Evolutionary conservation across 2,113 vertebrate species (phyloP), one percentile per base, ranked within the genome.

Genomic region (Gymnorhina tibicen): DNA sequence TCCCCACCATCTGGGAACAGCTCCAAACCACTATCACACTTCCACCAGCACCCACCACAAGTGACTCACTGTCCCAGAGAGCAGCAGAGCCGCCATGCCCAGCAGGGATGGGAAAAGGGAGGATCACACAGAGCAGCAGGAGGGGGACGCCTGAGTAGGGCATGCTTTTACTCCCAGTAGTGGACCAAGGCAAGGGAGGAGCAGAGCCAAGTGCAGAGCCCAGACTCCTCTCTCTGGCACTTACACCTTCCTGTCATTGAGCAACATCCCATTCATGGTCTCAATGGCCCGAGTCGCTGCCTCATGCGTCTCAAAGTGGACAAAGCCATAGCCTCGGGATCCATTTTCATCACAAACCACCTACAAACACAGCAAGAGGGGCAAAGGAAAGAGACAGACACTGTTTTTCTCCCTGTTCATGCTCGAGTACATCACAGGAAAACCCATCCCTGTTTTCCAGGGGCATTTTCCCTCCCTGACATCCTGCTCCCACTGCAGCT

Each of bases 241-340:
- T 98, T 98, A 99, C 99, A 99, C 99, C 98, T 99, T 99, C 46
- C 98, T 98, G 82, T 99, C 99, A 11, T 99, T 99, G 64, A 99
- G 98, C 81, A 99, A 95, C 99, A 99, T 99, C 86, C 99, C 99
- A 8, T 99, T 99, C 99, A 99, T 99, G 59, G 98, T 99, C 18
- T 98, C 97, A 27, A 99, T 99, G 83, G 99, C 99, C 35, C 98
- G 97, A 95, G 98, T 98, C 0, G 99, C 99, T 33, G 99, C 99
- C 95, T 99, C 99, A 0, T 99, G 98, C 3, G 99, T 99, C 96
- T 99, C 99, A 96, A 99, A 99, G 95, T 99, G 99, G 93, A 99
- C 99, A 93, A 99, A 99, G 67, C 99, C 99, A 9, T 99, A 99
- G 77, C 99, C 99, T 89, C 99, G 98, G 33, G 99, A 99, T 80